Evolutionary conservation across 1,140 invertebrate genomes (phyloP).

Genomic region (Trissolcus basalis): DNA sequence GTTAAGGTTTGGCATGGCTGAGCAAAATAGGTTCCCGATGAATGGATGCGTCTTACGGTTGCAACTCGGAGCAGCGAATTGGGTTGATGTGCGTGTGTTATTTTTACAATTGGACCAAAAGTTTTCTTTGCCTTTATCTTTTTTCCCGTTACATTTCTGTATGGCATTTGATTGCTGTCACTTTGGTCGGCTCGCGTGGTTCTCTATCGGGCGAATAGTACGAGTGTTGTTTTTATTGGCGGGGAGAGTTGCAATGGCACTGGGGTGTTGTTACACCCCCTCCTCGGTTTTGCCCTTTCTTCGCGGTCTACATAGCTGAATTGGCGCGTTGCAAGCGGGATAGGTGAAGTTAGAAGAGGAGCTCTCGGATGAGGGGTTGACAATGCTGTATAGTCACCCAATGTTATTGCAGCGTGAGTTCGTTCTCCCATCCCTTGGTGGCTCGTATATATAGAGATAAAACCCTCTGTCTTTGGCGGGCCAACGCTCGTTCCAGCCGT

Average conservation of each 20-base stretch:
- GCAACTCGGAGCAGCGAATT: constrained; percentile 68
- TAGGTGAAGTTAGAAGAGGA: constrained; percentile 63
- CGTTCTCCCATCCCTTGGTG: constrained; percentile 57
- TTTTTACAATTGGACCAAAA: constrained; percentile 72
- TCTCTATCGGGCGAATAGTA: constrained; percentile 49
- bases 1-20: too few species aligned
- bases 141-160: constrained; percentile 32
- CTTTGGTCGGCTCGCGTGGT: constrained; percentile 24
- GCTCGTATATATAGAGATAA: constrained; percentile 25
- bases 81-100: constrained; percentile 69
- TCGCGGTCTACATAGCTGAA: constrained; percentile 57
- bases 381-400: constrained; percentile 71
- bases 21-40: constrained; percentile 15
- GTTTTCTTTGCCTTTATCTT: constrained; percentile 59
- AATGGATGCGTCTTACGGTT: constrained; percentile 22
- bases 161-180: constrained; percentile 32
- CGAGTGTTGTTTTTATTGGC: constrained; percentile 74
- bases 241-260: constrained; percentile 68
- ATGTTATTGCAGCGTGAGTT: constrained; percentile 75
- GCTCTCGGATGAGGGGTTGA: constrained; percentile 65
- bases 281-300: constrained; percentile 51
- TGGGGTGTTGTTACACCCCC: constrained; percentile 74
- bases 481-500: constrained; percentile 9
- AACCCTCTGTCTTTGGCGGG: constrained; percentile 34
- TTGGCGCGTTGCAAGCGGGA: constrained; percentile 59